Evolutionary conservation across 2,113 vertebrate genomes (phyloP).

Genomic region (Marmota flaviventris): DNA sequence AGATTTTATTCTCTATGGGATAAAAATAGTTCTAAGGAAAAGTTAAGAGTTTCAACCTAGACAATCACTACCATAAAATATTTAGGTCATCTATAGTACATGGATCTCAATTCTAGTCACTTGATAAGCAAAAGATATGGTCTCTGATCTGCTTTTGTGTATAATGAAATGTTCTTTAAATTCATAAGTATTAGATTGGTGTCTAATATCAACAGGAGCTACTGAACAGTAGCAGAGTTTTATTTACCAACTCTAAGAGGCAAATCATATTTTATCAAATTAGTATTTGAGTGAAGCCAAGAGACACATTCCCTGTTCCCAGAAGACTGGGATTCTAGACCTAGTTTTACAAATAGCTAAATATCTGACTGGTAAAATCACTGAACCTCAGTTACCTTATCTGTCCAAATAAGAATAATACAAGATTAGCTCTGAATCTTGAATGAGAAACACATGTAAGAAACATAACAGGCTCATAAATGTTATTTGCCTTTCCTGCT

Average conservation of each 20-base stretch:
- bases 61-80: conserved; percentile 58
- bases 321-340: conserved; percentile 19
- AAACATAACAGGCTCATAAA: conserved; percentile 52
- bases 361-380: not conserved
- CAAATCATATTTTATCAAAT: conserved; percentile 68
- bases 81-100: not conserved
- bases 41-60: conserved; percentile 15
- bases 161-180: conserved; percentile 45
- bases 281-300: conserved; percentile 51
- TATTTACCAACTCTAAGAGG: conserved; percentile 48
- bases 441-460: conserved; percentile 4
- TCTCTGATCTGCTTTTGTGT: conserved; percentile 52
- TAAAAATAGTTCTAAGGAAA: conserved; percentile 62
- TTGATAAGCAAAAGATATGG: not conserved
- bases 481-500: not conserved
- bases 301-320: conserved; percentile 52
- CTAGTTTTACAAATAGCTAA: conserved; percentile 49
- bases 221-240: conserved; percentile 13
- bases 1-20: conserved; percentile 73
- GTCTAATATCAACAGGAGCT: conserved; percentile 39
- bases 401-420: conserved; percentile 6
- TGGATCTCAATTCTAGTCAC: conserved; percentile 20
- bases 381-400: conserved; percentile 23
- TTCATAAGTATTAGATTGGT: not conserved
- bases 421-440: conserved; percentile 23